Percentiles rank a stretch among this genome's conserved stretches.
phyloP scores from a whole-genome alignment of 2,797 vertebrate genomes.

The Xerus rutilus region DNA sequence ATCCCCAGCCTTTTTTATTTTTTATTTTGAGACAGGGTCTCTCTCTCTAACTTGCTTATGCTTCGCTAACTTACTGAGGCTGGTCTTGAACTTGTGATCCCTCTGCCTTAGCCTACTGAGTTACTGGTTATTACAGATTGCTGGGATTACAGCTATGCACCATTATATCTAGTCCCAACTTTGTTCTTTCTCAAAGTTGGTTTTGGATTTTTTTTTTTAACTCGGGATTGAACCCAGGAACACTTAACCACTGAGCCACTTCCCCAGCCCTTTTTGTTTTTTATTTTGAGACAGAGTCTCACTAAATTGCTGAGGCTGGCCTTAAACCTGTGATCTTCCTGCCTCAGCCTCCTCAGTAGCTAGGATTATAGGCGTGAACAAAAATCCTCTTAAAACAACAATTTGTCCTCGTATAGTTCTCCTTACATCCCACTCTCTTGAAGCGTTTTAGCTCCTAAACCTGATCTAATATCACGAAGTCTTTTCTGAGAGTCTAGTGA shows the following conservation, averaged over 20 bases:
- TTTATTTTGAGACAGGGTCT: background rate
- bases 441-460: conserved; percentile 64
- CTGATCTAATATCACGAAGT: conserved; percentile 28
- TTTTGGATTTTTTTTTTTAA: too few relatives aligned
- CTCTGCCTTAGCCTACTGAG: background rate
- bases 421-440: conserved; percentile 1
- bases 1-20: background rate
- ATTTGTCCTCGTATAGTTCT: background rate
- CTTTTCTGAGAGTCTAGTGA: conserved; percentile 31
- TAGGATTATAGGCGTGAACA: background rate
- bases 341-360: too few relatives aligned
- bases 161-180: background rate
- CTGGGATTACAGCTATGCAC: background rate
- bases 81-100: background rate
- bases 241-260: background rate
- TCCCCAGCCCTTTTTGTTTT: too few relatives aligned
- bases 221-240: background rate
- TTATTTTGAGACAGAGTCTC: too few relatives aligned
- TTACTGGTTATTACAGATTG: too few relatives aligned
- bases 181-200: background rate
- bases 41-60: background rate
- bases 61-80: background rate
- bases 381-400: background rate
- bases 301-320: too few relatives aligned
- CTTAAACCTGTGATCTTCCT: too few relatives aligned